A percentile compares a stretch with the other conserved stretches of the same genome.
These are phyloP conservation scores for Tromatobia lineatoria DNA, from an alignment of 2,888 invertebrate species.

Conservation along the genomic window DNA sequence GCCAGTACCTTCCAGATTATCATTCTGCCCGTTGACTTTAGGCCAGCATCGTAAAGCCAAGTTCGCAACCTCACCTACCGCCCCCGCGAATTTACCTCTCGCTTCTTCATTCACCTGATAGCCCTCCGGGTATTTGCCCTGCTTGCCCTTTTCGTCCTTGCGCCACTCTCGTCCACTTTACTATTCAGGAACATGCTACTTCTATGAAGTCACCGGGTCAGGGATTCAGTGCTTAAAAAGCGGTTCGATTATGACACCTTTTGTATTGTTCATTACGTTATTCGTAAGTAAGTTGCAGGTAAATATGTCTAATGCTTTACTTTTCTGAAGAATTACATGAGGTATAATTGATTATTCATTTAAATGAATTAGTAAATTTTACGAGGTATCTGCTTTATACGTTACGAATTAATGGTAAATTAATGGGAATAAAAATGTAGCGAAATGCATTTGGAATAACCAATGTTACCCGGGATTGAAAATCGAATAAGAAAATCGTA, in stretches of 20 bases:
- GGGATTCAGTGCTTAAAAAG: slow-evolving; percentile 2
- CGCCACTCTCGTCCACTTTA: not conserved
- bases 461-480: not conserved
- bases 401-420: no score
- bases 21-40: slow-evolving; percentile 82
- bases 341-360: not conserved
- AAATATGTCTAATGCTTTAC: not conserved
- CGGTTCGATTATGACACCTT: not conserved
- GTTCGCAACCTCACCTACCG: slow-evolving; percentile 40
- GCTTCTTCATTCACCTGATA: slow-evolving; percentile 16
- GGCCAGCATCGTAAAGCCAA: slow-evolving; percentile 72
- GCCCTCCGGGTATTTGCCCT: slow-evolving; percentile 4
- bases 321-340: no score
- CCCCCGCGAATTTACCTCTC: slow-evolving; percentile 51
- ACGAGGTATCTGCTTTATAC: no score
- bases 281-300: not conserved
- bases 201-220: slow-evolving; percentile 11
- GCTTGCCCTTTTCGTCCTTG: slow-evolving; percentile 12
- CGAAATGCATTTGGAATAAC: no score
- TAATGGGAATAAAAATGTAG: no score
- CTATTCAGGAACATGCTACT: not conserved
- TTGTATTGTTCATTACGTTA: not conserved
- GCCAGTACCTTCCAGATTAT: slow-evolving; percentile 79
- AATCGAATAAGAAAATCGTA: not conserved
- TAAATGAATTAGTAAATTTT: not conserved